Percentiles rank a stretch among this genome's conserved stretches.
phyloP scores from a whole-genome alignment of 2,113 vertebrate genomes.

The Bufo gargarizans region DNA sequence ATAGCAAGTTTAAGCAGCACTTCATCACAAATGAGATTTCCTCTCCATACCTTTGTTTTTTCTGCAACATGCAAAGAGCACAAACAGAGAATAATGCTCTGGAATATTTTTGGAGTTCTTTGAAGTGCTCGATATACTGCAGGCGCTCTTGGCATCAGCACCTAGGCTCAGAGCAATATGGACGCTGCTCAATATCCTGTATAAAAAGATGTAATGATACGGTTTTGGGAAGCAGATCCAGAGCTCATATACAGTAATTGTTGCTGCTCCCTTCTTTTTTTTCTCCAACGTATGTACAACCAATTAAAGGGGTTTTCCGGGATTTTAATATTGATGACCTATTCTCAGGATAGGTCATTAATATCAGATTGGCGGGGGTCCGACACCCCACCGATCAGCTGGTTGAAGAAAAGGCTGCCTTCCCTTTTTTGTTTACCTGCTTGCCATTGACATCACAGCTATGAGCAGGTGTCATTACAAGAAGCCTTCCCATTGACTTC shows the following conservation, averaged over 20 bases:
- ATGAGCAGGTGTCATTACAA: too few relatives aligned
- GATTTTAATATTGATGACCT: too few relatives aligned
- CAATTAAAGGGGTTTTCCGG: background rate
- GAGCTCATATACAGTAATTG: background rate
- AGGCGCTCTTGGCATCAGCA: conserved; percentile 64
- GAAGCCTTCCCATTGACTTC: too few relatives aligned
- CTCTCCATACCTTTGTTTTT: conserved; percentile 60
- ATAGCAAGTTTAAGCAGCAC: conserved; percentile 56
- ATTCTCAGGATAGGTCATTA: too few relatives aligned
- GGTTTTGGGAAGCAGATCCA: background rate
- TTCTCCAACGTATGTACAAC: background rate
- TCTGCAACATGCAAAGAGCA: conserved; percentile 38
- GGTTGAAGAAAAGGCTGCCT: too few relatives aligned
- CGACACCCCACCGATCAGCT: too few relatives aligned
- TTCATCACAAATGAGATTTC: conserved; percentile 60
- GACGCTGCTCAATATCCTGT: conserved; percentile 48
- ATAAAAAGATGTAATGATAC: background rate
- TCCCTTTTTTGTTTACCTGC: too few relatives aligned
- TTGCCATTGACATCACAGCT: too few relatives aligned
- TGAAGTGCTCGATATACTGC: conserved; percentile 63
- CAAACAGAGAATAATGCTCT: conserved; percentile 60
- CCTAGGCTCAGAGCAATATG: conserved; percentile 61
- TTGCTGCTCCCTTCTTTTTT: background rate
- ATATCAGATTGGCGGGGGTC: too few relatives aligned
- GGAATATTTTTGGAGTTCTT: conserved; percentile 45